Conservation (phyloP, 1,140 invertebrate species). For the Trichonephila clavipes region DNA sequence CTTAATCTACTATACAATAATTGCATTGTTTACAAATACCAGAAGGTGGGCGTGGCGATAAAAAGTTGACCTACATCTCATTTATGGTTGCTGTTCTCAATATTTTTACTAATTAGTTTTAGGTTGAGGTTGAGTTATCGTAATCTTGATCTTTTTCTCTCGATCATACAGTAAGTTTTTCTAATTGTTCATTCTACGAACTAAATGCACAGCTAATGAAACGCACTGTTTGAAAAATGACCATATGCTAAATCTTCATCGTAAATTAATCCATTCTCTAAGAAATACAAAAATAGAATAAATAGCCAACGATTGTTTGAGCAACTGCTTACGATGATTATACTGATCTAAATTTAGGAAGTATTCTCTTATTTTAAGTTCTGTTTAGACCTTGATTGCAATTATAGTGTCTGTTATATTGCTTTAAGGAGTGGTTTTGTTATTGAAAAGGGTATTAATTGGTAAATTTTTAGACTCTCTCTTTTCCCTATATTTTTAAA, state of each 20-base stretch:
- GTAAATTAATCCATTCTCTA: neutral
- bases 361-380: no score
- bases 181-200: neutral
- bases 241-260: neutral
- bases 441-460: no score
- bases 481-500: no score
- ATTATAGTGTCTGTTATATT: no score
- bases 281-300: neutral
- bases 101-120: neutral
- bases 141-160: neutral
- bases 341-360: no score
- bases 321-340: no score
- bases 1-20: neutral
- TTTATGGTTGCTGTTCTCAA: neutral
- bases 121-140: neutral
- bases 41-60: neutral
- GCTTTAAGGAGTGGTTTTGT: no score
- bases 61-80: slow-evolving; percentile 13
- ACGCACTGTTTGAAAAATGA: neutral
- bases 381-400: no score
- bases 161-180: neutral
- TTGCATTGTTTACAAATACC: slow-evolving; percentile 6
- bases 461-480: no score
- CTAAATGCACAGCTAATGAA: neutral
- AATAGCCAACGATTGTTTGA: no score